Base-by-base conservation (phyloP, 2,888 invertebrate species). In the Hoplodrina blanda region DNA sequence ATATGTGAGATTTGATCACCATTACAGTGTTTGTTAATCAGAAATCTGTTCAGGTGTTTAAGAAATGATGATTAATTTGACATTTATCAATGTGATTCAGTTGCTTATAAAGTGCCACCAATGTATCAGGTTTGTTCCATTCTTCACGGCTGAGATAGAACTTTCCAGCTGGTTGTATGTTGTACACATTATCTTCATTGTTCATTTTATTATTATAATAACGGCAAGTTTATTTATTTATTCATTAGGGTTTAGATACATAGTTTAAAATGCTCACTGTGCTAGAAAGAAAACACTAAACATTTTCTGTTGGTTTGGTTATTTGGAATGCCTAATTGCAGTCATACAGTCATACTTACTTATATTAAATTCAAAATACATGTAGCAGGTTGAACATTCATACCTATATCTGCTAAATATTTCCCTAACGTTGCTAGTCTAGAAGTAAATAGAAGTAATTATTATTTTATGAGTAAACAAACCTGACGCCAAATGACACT, bases 381-480 rank as follows among this genome's bases (percentile, higher is more conserved):
- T 49, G 15, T n/a, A 30, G 10, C n/a, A 53, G 4, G 1, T 52
- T 20, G 1, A 4, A 20, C 0, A 33, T 15, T 52, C 57, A 13
- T 33, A 44, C 17, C 19, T 11, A 6, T 25, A n/a, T 37, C 7
- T 11, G 25, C 11, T 65, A 17, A 49, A 30, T 2, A 10, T 20
- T 69, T 41, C 0, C 8, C 20, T 44, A 20, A 53, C 8, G n/a
- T 5, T 54, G 17, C 15, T 25, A 13, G 10, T 37, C 19, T n/a
- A n/a, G n/a, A n/a, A n/a, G n/a, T n/a, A n/a, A n/a, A n/a, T n/a
- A n/a, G n/a, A n/a, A n/a, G 19, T 57, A 57, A 49, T 52, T 41
- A 19, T 46, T 69, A 33, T 20, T 54, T 49, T 17, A 55, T 37
- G 37, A 25, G 20, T 46, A 59, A 78, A 62, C 52, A 60, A 57